Conservation (phyloP, 2,888 invertebrate genomes). For the Mesorhabditis spiculigera region DNA sequence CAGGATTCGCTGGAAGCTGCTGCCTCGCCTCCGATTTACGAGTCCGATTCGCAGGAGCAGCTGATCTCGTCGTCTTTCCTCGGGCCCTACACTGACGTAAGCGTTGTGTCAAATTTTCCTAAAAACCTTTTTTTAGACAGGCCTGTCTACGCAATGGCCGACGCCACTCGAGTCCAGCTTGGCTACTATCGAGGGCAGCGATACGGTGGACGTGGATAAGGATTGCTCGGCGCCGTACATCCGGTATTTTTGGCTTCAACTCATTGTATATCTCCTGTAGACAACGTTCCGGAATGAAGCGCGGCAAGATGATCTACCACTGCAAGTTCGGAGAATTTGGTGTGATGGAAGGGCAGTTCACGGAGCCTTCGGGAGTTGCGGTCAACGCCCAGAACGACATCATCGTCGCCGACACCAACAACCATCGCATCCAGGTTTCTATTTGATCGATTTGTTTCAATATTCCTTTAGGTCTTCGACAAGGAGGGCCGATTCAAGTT, state of each 20-base stretch:
- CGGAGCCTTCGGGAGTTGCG: constrained; percentile 98
- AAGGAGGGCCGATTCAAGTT: constrained; percentile 98
- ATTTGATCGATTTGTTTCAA: no score
- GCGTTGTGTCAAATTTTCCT: no score
- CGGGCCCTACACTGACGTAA: no score
- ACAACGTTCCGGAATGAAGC: constrained; percentile 89
- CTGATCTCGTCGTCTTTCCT: no score
- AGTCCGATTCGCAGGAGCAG: no score
- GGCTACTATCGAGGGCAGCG: constrained; percentile 31
- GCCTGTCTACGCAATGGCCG: constrained; percentile 87
- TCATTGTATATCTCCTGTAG: not conserved
- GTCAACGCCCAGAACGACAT: constrained; percentile 95
- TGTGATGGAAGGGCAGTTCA: constrained; percentile 78
- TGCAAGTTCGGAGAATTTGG: constrained; percentile 99
- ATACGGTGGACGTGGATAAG: constrained; percentile 35
- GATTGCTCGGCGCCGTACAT: constrained; percentile 13
- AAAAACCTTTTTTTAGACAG: constrained; percentile 21
- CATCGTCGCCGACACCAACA: constrained; percentile 92
- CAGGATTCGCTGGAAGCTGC: no score
- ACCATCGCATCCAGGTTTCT: constrained; percentile 77
- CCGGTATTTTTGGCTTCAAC: not conserved
- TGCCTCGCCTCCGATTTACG: no score
- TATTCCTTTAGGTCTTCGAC: constrained; percentile 81
- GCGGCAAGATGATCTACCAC: constrained; percentile 99
- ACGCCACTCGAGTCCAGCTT: constrained; percentile 57